A percentile compares a stretch with the other conserved stretches of the same genome.
These are phyloP conservation scores for Mus spicilegus DNA, from an alignment of 2,113 vertebrate genomes.

Conservation along the genomic window DNA sequence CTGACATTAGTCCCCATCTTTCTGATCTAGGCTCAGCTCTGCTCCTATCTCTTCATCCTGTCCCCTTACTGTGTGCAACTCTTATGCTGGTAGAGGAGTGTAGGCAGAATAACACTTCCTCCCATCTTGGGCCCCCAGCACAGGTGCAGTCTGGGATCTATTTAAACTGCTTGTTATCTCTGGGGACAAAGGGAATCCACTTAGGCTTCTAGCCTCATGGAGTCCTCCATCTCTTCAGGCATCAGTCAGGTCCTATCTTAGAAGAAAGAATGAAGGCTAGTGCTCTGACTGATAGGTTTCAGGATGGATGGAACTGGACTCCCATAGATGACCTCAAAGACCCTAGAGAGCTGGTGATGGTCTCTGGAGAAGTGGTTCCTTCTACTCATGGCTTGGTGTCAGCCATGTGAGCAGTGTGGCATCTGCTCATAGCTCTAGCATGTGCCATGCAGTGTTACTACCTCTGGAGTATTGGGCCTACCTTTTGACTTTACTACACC, in stretches of 20 bases:
- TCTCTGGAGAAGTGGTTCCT: background rate
- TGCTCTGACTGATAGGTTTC: background rate
- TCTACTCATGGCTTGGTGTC: background rate
- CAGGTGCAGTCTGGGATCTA: background rate
- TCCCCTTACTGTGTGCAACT: no score
- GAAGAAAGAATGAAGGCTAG: background rate
- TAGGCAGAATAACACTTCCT: background rate
- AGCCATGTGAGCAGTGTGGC: background rate
- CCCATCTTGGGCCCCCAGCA: background rate
- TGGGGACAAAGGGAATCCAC: background rate
- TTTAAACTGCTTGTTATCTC: background rate
- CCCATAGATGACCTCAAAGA: background rate
- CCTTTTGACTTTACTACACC: background rate
- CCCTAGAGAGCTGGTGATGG: background rate
- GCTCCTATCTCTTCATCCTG: background rate
- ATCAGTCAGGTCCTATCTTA: background rate
- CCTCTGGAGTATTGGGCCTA: fast-evolving
- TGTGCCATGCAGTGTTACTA: background rate
- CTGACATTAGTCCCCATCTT: background rate
- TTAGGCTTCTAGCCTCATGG: background rate
- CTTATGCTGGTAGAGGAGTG: background rate
- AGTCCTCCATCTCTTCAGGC: background rate
- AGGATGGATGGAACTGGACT: background rate
- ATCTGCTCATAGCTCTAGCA: background rate
- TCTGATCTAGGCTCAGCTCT: background rate